Base-by-base conservation (phyloP, 1,140 invertebrate genomes). In the Drosophila nigrodunni region DNA sequence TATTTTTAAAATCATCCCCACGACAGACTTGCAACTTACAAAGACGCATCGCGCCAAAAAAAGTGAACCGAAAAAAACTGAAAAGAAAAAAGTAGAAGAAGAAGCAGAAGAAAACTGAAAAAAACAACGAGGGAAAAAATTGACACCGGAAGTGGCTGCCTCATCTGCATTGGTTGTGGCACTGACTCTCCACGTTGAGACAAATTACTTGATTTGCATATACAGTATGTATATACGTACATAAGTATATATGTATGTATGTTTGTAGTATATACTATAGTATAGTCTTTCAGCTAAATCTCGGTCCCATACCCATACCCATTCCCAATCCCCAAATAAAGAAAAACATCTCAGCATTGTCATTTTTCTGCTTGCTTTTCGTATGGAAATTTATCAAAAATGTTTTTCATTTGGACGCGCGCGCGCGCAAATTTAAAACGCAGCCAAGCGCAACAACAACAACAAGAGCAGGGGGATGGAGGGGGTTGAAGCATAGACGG, bases 141-240 rank as follows among this genome's bases (percentile, higher is more conserved):
- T 81, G 77, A 80, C 85, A 88, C 85, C 86, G 85, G 85, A 88
- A 88, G 85, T 89, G 85, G 80, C 85, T 85, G 85, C 74, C 83
- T 74, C 85, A 83, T 69, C 79, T 80, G 74, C 77, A 59, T 69
- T 74, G 72, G 72, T 46, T 76, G 60, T 55, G 52, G 52, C 70
- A 46, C 37, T 66, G 44, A 47, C 76, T 75, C 59, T 73, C 59
- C 25, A 73, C 64, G 68, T 52, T 62, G 82, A 87, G 74, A 89
- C 86, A 88, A 89, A 88, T 88, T 89, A 89, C 81, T 89, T 78
- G 85, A 88, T 88, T 88, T 88, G 85, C 85, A 89, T 88, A 85
- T 68, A 70, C 25, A 5, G 25, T 60, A 80, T 67, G 2, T 55
- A 15, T 65, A 54, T 13, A 49, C 11, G n/a, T 41, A 13, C 10